Base-by-base conservation (phyloP, 2,888 invertebrate species). In the Meandrusa payeni region DNA sequence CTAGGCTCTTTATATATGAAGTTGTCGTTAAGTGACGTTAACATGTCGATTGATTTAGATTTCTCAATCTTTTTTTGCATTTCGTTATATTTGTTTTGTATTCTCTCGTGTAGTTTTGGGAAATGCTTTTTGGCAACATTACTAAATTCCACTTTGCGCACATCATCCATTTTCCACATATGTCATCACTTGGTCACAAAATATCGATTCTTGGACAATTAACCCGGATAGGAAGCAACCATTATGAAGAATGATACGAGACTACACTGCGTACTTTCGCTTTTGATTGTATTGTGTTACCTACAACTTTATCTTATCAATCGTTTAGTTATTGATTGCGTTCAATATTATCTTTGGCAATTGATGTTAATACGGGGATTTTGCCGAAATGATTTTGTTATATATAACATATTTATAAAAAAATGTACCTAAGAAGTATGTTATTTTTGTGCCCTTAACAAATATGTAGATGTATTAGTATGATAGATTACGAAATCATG, bases 51-150 rank as follows among this genome's bases (percentile, higher is more conserved):
- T 2, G 86, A 85, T 59, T 67, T 80, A 0, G 82, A 83, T 57
- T 79, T 85, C 40, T 78, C 76, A 9, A 86, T 51, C 59, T 60
- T 81, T 31, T 50, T 71, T 57, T 81, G 81, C 78, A 86, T 79
- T 59, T 77, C 73, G 13, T 66, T 69, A 51, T 80, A 85, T 60
- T 83, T 87, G 23, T 45, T 68, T 55, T 80, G 81, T 43, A 86
- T 74, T 52, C 53, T 73, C 46, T 76, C 71, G 41, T 87, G 77
- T 2, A 86, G 48, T 51, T 64, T 77, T 0, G 69, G 55, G 27
- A 87, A 76, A 46, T 76, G 75, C 46, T 51, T 72, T 47, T 55
- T 75, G 27, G 60, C 66, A 0, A 66, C 44, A 41, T 47, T 54
- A 5, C 47, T 55, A 2, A 29, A 47, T 22, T 26, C 57, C 57